A percentile compares a stretch with the other conserved stretches of the same genome.
phyloP scores from a whole-genome alignment of 2,113 vertebrate genomes.

The Pedetes capensis region DNA sequence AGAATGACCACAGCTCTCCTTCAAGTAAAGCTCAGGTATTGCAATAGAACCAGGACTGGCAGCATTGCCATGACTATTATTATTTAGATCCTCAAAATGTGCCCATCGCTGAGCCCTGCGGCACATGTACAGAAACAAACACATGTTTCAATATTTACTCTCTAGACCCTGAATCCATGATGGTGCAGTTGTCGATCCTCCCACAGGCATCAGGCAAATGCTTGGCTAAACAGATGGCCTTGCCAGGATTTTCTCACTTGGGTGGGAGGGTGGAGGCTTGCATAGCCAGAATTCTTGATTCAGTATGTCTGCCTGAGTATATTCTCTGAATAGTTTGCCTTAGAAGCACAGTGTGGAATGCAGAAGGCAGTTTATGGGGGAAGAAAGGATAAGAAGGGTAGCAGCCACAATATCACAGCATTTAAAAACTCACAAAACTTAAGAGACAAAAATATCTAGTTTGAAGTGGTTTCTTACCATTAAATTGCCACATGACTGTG shows the following conservation, averaged over 20 bases:
- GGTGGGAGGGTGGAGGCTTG: slow-evolving; percentile 71
- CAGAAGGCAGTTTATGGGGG: not conserved
- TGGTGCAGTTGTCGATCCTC: slow-evolving; percentile 74
- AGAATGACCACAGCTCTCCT: slow-evolving; percentile 37
- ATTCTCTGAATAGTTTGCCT: slow-evolving; percentile 13
- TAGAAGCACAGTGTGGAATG: not conserved
- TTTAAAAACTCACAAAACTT: not conserved
- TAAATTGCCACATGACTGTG: not conserved
- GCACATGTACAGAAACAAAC: slow-evolving; percentile 77
- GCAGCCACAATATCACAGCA: not conserved
- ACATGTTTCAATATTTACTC: slow-evolving; percentile 81
- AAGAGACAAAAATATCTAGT: slow-evolving; percentile 25
- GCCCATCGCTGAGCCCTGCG: slow-evolving; percentile 70
- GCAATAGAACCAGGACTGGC: not conserved
- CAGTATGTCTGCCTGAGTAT: slow-evolving; percentile 60
- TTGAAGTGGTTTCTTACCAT: not conserved
- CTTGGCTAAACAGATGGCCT: slow-evolving; percentile 75
- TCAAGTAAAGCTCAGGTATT: slow-evolving; percentile 48
- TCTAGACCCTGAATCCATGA: slow-evolving; percentile 61
- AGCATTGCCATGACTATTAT: slow-evolving; percentile 57
- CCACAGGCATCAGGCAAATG: slow-evolving; percentile 76
- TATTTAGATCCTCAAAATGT: slow-evolving; percentile 73
- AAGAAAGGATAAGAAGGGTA: not conserved
- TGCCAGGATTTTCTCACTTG: slow-evolving; percentile 68
- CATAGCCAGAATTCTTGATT: slow-evolving; percentile 65